These are phyloP conservation scores for Bovichtus variegatus DNA, from an alignment of 2,797 vertebrate species.

Conservation along the genomic window DNA sequence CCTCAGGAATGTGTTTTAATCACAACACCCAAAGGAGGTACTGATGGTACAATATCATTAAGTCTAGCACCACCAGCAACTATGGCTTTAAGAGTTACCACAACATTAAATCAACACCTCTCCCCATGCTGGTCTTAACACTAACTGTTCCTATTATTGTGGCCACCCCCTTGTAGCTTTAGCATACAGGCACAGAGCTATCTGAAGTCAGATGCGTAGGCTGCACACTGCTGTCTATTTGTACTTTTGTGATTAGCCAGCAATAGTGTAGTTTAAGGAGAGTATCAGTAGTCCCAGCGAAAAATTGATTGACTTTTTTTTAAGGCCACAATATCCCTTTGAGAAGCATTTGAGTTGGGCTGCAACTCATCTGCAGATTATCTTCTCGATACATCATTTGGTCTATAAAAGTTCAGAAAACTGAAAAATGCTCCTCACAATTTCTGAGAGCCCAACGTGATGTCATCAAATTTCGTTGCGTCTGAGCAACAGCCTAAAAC, in stretches of 20 bases:
- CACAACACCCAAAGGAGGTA: neutral
- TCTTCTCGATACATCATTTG: neutral
- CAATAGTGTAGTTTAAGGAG: neutral
- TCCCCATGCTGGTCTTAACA: neutral
- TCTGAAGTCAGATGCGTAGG: neutral
- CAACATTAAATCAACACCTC: constrained; percentile 13
- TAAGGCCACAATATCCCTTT: neutral
- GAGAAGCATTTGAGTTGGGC: neutral
- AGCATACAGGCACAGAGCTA: neutral
- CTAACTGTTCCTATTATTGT: constrained; percentile 24
- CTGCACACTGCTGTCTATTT: neutral
- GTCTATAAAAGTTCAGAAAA: neutral
- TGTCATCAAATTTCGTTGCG: neutral
- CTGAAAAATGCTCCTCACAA: neutral
- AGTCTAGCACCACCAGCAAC: neutral
- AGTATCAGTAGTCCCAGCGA: constrained; percentile 1
- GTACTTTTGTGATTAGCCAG: neutral
- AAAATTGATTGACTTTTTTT: too few species aligned
- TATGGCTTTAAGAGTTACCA: constrained; percentile 9
- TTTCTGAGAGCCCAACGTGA: neutral
- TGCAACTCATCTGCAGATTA: neutral
- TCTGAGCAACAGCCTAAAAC: neutral
- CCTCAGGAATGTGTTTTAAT: constrained; percentile 14
- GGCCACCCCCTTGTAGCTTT: neutral
- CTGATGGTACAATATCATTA: neutral